Evolutionary conservation across 2,797 vertebrate species (phyloP).

Genomic region (Gallinago solitaria): DNA sequence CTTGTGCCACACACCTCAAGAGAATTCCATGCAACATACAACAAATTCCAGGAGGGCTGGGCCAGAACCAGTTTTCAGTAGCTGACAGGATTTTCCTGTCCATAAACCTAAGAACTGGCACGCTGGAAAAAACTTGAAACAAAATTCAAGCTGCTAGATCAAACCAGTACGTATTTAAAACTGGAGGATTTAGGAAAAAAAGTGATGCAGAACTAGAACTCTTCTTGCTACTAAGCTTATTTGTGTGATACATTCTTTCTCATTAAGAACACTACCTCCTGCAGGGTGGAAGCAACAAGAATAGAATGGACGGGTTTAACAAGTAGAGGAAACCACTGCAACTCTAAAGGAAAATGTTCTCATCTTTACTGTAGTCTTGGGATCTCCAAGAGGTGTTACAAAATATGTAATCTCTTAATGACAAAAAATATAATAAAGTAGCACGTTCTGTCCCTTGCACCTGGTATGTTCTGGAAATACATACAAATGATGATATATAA

Average conservation of each 20-base stretch:
- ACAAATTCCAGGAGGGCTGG: neutral
- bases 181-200: neutral
- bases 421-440: neutral
- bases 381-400: neutral
- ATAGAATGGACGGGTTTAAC: neutral
- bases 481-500: neutral
- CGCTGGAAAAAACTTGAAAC: neutral
- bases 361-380: neutral
- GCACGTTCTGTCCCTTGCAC: neutral
- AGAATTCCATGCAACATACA: neutral
- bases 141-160: neutral
- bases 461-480: neutral
- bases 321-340: neutral
- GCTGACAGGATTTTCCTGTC: neutral
- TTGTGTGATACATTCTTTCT: neutral
- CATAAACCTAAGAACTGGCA: neutral
- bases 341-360: neutral
- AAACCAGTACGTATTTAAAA: neutral
- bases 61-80: neutral
- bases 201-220: neutral
- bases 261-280: neutral
- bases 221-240: neutral
- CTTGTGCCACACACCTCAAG: neutral
- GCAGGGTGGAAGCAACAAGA: neutral
- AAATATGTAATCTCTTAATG: neutral